Base-by-base conservation (phyloP, 2,797 vertebrate genomes). In the Rhabdomys pumilio region DNA sequence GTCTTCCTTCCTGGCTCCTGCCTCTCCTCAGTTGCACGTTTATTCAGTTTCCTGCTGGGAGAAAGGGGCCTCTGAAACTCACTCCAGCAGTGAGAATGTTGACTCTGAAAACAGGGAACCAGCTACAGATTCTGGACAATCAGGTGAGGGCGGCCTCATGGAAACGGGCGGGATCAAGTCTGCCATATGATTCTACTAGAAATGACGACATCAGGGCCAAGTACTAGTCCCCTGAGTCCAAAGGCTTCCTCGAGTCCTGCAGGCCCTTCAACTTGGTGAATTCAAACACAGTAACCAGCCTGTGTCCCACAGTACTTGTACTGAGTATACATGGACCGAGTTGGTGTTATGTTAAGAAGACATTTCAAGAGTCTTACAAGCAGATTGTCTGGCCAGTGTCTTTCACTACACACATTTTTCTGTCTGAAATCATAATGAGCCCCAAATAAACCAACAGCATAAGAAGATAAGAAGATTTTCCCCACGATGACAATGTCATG, bases 361-460 rank as follows among this genome's bases (percentile, higher is more conserved):
- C 20, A 63, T 76, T 50, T 29, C 44, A 59, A 63, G 87, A 90
- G 1, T 34, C 80, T 79, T 41, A 63, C 7, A 79, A 86, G 93
- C 86, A 96, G 81, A 50, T 72, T 44, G 53, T 95, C 77, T 92
- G 65, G 0, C 13, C 10, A 55, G 87, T 94, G 91, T 80, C 0
- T 75, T 1, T 38, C 34, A 53, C 34, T 44, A 47, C 7, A n/a
- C 38, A 26, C 19, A 47, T 75, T 38, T 81, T 81, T 85, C 59
- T 0, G 0, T 44, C 1, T 76, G 91, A 95, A 96, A 94, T 0
- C 0, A 20, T 93, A 93, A 95, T 94, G 96, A 97, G 94, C 94
- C 95, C 96, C 92, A 96, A 98, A 97, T 75, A 97, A 97, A 50
- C 61, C 97, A 98, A 93, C 94, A 22, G 26, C 41, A 83, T 6